Evolutionary conservation across 2,797 vertebrate species (phyloP), one percentile per base, ranked within the genome.

Genomic region (Gobio occitaniae): DNA sequence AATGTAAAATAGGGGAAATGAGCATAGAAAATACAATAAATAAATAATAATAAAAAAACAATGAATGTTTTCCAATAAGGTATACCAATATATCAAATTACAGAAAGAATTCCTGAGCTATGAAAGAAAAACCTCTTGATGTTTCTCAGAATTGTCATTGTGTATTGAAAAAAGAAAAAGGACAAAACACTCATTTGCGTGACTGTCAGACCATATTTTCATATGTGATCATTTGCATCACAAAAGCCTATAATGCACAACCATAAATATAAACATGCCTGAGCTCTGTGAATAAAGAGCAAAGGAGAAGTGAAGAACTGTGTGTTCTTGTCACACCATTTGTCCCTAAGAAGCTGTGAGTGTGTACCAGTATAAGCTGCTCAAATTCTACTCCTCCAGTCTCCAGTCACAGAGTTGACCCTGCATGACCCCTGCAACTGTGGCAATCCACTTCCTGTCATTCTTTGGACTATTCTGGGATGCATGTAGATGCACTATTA

Each of bases 381-480:
- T 83, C 80, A 80, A 75, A 36, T 76, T 83, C 54, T 47, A 54
- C 80, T 84, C 68, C 84, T 86, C 68, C 80, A 74, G 86, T 77
- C 72, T 85, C 68, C 76, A 79, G 80, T 66, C 66, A 84, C 19
- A 54, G 2, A 50, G 38, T 13, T 77, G 86, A 84, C 86, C 90
- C 66, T 70, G 70, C 59, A 71, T 87, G 85, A 90, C 78, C 87
- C 80, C 68, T 75, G 44, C 47, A 68, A 86, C 79, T 83, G 72
- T 84, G 78, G 59, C 69, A 84, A 84, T 54, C 61, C 84, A 84
- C 84, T 89, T 89, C 90, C 89, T 90, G 84, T 75, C 82, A 89
- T 91, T 88, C 88, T 89, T 86, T 44, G 15, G 79, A 82, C 82
- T 84, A 85, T 87, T 88, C 79, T 84, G 66, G 87, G 85, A 85